phyloP scores from a whole-genome alignment of 2,113 vertebrate species.

The Butorides virescens region DNA sequence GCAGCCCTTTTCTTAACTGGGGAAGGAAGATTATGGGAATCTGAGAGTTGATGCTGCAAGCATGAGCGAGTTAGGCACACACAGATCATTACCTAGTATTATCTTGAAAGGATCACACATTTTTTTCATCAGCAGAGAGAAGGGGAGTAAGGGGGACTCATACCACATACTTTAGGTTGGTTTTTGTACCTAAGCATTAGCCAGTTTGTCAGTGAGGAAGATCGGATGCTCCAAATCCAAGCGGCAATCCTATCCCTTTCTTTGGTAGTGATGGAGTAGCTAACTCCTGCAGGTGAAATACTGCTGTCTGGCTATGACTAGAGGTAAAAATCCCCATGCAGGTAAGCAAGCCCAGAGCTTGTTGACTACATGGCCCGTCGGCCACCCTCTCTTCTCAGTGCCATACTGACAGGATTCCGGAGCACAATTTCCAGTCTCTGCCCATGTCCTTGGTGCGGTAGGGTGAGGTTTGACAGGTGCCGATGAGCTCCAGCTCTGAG shows the following conservation, averaged over 20 bases:
- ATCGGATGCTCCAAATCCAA: neutral
- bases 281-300: neutral
- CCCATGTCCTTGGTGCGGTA: too few species aligned
- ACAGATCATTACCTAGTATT: neutral
- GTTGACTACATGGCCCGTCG: neutral
- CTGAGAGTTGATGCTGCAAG: neutral
- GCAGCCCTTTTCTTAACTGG: neutral
- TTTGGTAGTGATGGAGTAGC: neutral
- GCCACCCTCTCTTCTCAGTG: neutral
- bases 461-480: neutral
- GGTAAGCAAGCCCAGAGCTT: neutral
- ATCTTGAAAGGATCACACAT: neutral
- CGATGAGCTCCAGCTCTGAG: neutral
- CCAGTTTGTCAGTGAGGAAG: neutral
- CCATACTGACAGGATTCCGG: neutral
- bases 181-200: neutral
- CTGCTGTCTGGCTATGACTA: neutral
- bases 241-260: neutral
- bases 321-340: neutral
- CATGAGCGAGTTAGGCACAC: neutral
- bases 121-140: neutral
- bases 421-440: neutral
- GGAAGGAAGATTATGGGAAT: neutral
- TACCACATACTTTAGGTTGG: neutral
- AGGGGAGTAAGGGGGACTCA: rapidly evolving